Base-by-base conservation (phyloP, 2,888 invertebrate species). In the Hypena proboscidalis region DNA sequence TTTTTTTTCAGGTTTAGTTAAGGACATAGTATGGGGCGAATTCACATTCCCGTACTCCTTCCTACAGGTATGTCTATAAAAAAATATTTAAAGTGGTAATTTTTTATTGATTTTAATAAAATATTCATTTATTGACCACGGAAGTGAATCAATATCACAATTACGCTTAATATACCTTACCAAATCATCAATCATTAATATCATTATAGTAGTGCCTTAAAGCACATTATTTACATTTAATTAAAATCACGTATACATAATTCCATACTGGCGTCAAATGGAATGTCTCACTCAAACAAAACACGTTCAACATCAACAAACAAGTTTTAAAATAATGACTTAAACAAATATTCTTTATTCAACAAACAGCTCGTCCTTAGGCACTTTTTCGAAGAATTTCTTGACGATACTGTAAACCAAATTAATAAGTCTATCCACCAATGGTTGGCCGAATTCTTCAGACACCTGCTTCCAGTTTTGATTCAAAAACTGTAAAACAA, bases 21-120 rank as follows among this genome's bases (percentile, higher is more conserved):
- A 87, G 70, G 90, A 90, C 47, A 85, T 90, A 29, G 76, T 90
- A 4, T 87, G 83, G 83, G 90, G 88, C 25, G 78, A 87, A 62
- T 85, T 87, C 40, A 78, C 80, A 23, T 90, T 90, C 63, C 90
- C 90, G 1, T 88, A 84, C 49, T 90, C 90, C 1, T 89, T 90
- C 67, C 43, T 90, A 27, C 88, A 90, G 82, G 90, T 90, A 80
- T 35, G 66, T 60, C 35, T n/a, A n/a, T n/a, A n/a, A n/a, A n/a
- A n/a, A n/a, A n/a, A 4, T 15, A 4, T 4, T 14, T 22, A n/a
- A n/a, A n/a, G n/a, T n/a, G n/a, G n/a, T n/a, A n/a, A 8, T 22
- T 22, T 22, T 25, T 25, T 25, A 25, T 10, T 25, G n/a, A n/a
- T n/a, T n/a, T n/a, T n/a, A n/a, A n/a, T n/a, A n/a, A n/a, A n/a